phyloP scores from a whole-genome alignment of 2,113 vertebrate genomes.

The Perca fluviatilis region DNA sequence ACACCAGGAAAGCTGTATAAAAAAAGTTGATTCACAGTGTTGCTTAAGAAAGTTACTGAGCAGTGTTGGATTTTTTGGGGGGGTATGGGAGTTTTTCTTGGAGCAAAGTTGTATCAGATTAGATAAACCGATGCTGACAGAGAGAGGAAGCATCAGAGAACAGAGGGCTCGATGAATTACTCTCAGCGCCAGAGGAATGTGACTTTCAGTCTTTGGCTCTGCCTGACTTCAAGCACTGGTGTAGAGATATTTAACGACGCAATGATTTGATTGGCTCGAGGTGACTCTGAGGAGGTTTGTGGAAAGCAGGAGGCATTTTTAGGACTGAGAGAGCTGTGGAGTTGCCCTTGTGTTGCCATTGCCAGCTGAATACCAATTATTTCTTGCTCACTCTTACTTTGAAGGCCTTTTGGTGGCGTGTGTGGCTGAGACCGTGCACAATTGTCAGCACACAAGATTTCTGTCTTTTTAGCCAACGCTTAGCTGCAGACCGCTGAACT shows the following conservation, averaged over 20 bases:
- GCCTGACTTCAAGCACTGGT: conserved; percentile 30
- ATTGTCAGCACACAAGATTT: conserved; percentile 5
- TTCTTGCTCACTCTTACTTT: not conserved
- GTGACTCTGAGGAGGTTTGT: conserved; percentile 19
- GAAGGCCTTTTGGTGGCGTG: conserved; percentile 7
- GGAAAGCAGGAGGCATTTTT: not conserved
- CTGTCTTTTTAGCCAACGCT: conserved; percentile 5
- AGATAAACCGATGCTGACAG: conserved; percentile 26
- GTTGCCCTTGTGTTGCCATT: not conserved
- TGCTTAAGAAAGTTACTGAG: not conserved
- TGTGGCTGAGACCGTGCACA: not conserved
- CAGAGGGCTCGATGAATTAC: conserved; percentile 35
- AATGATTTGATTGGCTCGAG: conserved; percentile 41
- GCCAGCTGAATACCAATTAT: conserved; percentile 41
- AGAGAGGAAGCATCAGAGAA: conserved; percentile 24
- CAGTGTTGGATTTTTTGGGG: not conserved
- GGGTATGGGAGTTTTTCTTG: conserved; percentile 1
- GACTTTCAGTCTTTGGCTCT: conserved; percentile 35
- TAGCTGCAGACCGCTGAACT: not conserved
- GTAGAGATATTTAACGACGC: conserved; percentile 33
- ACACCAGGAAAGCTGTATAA: too few species aligned
- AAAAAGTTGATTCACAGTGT: not conserved
- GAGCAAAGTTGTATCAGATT: conserved; percentile 22
- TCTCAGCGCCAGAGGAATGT: conserved; percentile 10
- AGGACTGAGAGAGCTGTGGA: not conserved